Conservation (phyloP, 2,797 vertebrate species). For the Pempheris klunzingeri region DNA sequence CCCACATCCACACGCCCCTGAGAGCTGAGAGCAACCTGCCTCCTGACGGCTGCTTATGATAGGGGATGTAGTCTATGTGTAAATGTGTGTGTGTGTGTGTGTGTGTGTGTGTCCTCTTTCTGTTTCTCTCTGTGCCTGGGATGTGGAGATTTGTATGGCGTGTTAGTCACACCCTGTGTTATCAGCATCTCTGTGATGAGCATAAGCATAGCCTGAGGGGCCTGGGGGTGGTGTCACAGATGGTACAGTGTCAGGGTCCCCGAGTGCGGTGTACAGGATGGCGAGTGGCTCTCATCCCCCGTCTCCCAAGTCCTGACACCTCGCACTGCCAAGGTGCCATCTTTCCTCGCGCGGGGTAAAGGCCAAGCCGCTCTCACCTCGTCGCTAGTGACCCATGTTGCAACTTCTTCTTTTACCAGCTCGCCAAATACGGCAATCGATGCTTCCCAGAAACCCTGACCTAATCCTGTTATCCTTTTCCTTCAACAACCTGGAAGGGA, state of each 20-base stretch:
- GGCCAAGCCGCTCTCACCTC: slow-evolving; percentile 61
- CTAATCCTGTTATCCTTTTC: slow-evolving; percentile 96
- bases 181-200: slow-evolving; percentile 87
- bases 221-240: slow-evolving; percentile 79
- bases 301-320: slow-evolving; percentile 63
- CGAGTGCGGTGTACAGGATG: slow-evolving; percentile 70
- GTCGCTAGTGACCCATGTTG: slow-evolving; percentile 56
- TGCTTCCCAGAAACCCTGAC: slow-evolving; percentile 87
- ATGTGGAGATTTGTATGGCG: slow-evolving; percentile 86
- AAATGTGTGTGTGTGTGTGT: slow-evolving; percentile 53
- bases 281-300: slow-evolving; percentile 56
- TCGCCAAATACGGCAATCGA: slow-evolving; percentile 86
- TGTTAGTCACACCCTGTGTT: slow-evolving; percentile 85
- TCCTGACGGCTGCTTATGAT: slow-evolving; percentile 65
- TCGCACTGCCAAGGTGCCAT: slow-evolving; percentile 70
- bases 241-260: slow-evolving; percentile 82
- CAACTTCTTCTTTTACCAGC: slow-evolving; percentile 82
- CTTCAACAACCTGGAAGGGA: slow-evolving; percentile 89
- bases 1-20: slow-evolving; percentile 67
- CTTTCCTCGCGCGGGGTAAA: slow-evolving; percentile 66
- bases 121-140: slow-evolving; percentile 80
- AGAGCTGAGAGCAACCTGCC: slow-evolving; percentile 65
- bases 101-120: slow-evolving; percentile 60
- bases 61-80: slow-evolving; percentile 58
- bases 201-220: slow-evolving; percentile 84